Evolutionary conservation across 2,888 invertebrate genomes (phyloP), one percentile per base, ranked within the genome.

Genomic region (Suillia variegata): DNA sequence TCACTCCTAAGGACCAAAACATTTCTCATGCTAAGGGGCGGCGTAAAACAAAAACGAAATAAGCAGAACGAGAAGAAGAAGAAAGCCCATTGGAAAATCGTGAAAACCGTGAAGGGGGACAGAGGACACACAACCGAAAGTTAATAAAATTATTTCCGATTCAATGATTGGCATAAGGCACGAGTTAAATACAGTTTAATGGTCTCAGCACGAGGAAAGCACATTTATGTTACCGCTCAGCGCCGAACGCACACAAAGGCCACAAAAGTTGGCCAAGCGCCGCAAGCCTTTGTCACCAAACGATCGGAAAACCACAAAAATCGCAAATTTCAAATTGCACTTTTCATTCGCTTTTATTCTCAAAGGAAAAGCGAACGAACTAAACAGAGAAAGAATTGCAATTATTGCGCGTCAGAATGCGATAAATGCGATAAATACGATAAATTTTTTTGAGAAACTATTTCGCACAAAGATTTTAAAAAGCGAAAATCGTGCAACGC

Each of bases 101-200:
- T 8, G 12, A 31, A 6, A 31, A 31, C 31, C 31, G 12, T 31
- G 12, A n/a, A n/a, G n/a, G n/a, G n/a, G n/a, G n/a, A n/a, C n/a
- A n/a, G n/a, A n/a, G n/a, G n/a, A n/a, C n/a, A n/a, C n/a, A 31
- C 4, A 50, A 13, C 20, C 49, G 54, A 70, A 65, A 72, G 71
- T 70, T 77, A 70, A 78, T 70, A 66, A 70, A 68, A 79, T 78
- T 78, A 79, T 63, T 79, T 78, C 75, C 78, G 67, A 71, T 47
- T 68, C 79, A 79, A 50, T 76, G 77, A 71, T 62, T 68, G 70
- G 66, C 71, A 73, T 72, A 73, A 68, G 72, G 61, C 69, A 54
- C 4, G 2, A 18, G 45, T 33, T 72, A 74, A 74, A 72, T 69
- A 74, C 70, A 64, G 63, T 72, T 75, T 72, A 72, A 75, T 75